Conservation (phyloP, 2,797 vertebrate genomes). For the Cryptoprocta ferox region DNA sequence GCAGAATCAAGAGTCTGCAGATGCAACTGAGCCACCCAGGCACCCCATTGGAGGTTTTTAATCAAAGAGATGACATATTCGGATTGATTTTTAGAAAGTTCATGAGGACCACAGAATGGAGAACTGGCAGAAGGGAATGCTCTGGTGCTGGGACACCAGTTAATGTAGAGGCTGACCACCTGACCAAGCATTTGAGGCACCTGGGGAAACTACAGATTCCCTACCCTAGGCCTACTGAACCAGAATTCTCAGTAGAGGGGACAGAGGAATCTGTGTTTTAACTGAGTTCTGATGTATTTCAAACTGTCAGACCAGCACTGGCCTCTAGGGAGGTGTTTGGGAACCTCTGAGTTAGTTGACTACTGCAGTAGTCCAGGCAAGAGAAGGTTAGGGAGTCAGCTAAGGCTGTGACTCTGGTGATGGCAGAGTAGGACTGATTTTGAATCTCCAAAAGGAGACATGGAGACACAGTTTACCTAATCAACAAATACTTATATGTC, state of each 20-base stretch:
- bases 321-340: background rate
- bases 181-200: background rate
- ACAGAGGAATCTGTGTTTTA: background rate
- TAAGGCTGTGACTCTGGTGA: background rate
- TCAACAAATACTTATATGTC: background rate
- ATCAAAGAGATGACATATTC: slow-evolving; percentile 16
- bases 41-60: background rate
- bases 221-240: background rate
- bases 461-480: background rate
- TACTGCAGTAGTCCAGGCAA: background rate
- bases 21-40: too few species aligned
- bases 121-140: background rate
- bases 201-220: background rate
- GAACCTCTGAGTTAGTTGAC: background rate
- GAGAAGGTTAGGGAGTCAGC: background rate
- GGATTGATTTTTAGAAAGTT: background rate
- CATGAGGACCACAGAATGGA: background rate
- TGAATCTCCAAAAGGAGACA: background rate
- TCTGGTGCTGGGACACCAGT: background rate
- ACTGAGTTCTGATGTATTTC: background rate
- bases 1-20: too few species aligned
- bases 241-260: background rate
- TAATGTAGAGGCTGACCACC: background rate
- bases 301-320: background rate
- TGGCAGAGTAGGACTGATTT: background rate